Evolutionary conservation across 2,888 invertebrate genomes (phyloP).

Genomic region (Lycocerus yunnanus): DNA sequence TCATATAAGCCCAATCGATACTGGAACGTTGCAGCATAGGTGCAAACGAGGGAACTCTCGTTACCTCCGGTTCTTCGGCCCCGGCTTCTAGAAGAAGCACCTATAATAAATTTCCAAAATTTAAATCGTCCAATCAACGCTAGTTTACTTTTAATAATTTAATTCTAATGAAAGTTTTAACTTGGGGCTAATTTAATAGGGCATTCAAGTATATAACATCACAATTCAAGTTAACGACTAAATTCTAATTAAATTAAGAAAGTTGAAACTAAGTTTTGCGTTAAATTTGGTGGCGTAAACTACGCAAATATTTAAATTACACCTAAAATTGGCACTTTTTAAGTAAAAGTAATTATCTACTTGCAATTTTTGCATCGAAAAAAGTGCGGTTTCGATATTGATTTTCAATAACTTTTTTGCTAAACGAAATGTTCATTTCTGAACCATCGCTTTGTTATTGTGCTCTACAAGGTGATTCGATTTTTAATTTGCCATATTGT

Average conservation of each 20-base stretch:
- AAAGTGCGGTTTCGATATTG: background rate
- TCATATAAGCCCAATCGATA: constrained; percentile 73
- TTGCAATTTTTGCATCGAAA: background rate
- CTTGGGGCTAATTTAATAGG: background rate
- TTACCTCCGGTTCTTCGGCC: constrained; percentile 67
- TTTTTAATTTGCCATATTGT: background rate
- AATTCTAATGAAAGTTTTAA: background rate
- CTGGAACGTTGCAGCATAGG: constrained; percentile 63
- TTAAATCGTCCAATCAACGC: background rate
- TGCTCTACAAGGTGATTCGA: background rate
- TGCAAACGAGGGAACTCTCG: constrained; percentile 69
- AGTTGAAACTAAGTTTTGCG: background rate
- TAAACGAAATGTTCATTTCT: background rate
- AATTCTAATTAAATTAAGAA: constrained; percentile 1
- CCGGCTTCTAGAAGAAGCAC: constrained; percentile 70
- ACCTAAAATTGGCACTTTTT: background rate
- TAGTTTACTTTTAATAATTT: background rate
- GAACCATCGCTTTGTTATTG: background rate
- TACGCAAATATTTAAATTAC: background rate
- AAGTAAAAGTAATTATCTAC: background rate
- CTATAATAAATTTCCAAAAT: constrained; percentile 48
- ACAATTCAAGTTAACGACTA: constrained; percentile 2
- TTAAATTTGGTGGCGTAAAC: background rate
- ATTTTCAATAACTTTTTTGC: background rate
- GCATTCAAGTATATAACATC: constrained; percentile 1